Percentiles rank a stretch among this genome's conserved stretches.
Conservation (phyloP, 37 sponge, comb jelly and placozoan species). For the Geodia barretti region DNA sequence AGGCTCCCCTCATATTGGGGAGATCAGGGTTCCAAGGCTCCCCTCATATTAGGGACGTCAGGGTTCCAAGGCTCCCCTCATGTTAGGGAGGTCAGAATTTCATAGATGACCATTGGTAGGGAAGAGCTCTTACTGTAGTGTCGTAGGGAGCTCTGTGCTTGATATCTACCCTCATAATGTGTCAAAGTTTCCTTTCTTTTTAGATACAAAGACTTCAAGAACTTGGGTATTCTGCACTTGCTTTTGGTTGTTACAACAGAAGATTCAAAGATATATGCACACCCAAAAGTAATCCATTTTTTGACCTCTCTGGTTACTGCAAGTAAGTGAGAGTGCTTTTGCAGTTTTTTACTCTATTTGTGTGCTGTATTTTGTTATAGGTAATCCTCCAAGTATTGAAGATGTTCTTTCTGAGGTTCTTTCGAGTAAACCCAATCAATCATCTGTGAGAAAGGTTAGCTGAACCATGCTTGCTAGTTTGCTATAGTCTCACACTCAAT, state of each 20-base stretch:
- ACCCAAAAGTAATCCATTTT: neutral
- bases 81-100: neutral
- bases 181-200: too few relatives aligned
- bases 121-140: too few relatives aligned
- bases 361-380: too few relatives aligned
- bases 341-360: neutral
- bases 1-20: neutral
- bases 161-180: too few relatives aligned
- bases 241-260: neutral
- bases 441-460: too few relatives aligned
- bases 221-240: too few relatives aligned
- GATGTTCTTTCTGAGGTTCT: neutral
- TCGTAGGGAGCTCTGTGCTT: too few relatives aligned
- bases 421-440: too few relatives aligned
- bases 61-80: neutral
- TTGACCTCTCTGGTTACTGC: neutral
- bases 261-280: neutral
- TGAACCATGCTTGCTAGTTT: too few relatives aligned
- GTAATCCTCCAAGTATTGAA: neutral
- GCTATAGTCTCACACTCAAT: neutral
- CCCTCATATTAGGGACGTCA: neutral
- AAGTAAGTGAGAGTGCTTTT: neutral
- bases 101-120: too few relatives aligned
- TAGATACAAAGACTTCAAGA: too few relatives aligned
- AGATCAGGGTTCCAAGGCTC: neutral